Base-by-base conservation (phyloP, 1,140 invertebrate species). In the Reticulitermes speratus region DNA sequence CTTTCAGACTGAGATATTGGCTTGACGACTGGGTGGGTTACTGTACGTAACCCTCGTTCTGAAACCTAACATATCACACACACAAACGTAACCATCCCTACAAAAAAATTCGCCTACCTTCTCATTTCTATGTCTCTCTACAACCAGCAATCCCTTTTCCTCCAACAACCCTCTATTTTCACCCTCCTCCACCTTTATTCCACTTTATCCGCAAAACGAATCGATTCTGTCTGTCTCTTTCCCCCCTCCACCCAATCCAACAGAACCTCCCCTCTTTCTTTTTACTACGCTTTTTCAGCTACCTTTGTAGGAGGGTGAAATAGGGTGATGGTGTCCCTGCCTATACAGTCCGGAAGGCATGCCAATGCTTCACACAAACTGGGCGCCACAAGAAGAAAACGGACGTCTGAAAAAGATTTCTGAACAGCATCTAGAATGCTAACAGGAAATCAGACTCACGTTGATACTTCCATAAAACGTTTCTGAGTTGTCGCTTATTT, bases 201-300 rank as follows among this genome's bases (percentile, higher is more conserved):
- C 84, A 84, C 84, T 84, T 84, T 84, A 84, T 84, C 84, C 84
- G 84, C 84, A 84, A 84, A 84, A 84, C 84, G 84, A 84, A 84
- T 84, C 84, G 84, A 84, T 84, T 84, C 84, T 25, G 48, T 55
- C 32, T n/a, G 65, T 30, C 65, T 75, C 25, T 12, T 30, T 30
- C 65, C 65, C 25, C 65, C 14, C 52, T 55, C 52, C 45, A 48
- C 9, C 45, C 45, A 48, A 48, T 65, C 59, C 59, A 65, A 65
- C 59, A 65, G 6, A 65, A 25, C 59, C 59, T 19, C 59, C 59
- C 59, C 25, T 65, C 65, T 75, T 75, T 30, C n/a, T 75, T 75
- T 59, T 30, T 75, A 9, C 65, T 30, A 2, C 65, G 14, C 25
- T 25, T 75, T 75, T 30, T 25, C 25, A 75, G 65, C 65, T 75